Base-by-base conservation (phyloP, 2,113 vertebrate genomes). In the Lampris incognitus region DNA sequence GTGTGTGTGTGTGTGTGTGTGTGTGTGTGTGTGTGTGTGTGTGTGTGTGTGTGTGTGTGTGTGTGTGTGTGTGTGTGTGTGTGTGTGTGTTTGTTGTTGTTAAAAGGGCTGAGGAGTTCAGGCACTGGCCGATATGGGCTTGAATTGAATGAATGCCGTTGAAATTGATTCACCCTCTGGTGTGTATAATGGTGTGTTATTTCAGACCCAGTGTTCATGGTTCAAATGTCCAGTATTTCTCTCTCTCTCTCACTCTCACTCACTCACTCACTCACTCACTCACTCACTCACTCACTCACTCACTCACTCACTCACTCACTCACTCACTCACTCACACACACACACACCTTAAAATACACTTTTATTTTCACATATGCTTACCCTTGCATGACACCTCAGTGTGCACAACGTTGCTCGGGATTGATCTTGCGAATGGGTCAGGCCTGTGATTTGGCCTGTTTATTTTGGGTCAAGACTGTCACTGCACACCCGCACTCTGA, bases 401-500 rank as follows among this genome's bases (percentile, higher is more conserved):
- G 54, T 69, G 66, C 13, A 55, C 71, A 84, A 41, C 55, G 52
- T 51, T 67, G 64, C 58, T 9, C 3, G 36, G 75, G 76, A 76
- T 57, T 78, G 84, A 66, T 86, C 74, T 62, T 37, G 66, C 58
- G 72, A 24, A 76, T 61, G 78, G 77, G 76, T 85, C 87, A 51
- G 83, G 87, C 79, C 88, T 76, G 85, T 81, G 86, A 93, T 95
- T 94, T 89, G 91, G 88, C 78, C 85, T 82, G 88, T 94, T 95
- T 95, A 92, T 94, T 96, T 93, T 93, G 92, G 92, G 90, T 95
- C 92, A 93, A 81, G 86, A 87, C 87, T 94, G 86, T 94, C 91
- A 91, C 66, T 84, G 9, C 69, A 87, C 85, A 70, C 85, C 82
- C 84, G 90, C 89, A 87, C 89, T 91, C 92, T 95, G 94, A 96